These are phyloP conservation scores for Calcarius ornatus DNA, from an alignment of 2,113 vertebrate species.

Conservation along the genomic window DNA sequence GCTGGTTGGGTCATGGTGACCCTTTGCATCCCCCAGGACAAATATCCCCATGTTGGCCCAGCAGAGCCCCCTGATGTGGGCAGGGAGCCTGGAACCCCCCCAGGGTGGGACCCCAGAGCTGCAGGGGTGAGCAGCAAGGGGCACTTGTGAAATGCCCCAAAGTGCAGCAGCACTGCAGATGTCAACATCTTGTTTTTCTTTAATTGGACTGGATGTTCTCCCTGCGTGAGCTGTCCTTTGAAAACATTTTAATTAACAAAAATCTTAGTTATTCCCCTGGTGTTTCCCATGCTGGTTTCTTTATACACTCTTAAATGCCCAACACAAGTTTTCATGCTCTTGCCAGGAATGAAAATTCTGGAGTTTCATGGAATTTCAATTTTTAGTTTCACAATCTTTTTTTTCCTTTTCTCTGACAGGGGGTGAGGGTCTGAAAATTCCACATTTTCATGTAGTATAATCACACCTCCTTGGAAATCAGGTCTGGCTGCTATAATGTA, in stretches of 20 bases:
- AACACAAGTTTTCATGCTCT: neutral
- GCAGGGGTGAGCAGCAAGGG: neutral
- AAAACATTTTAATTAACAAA: neutral
- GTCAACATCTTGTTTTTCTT: neutral
- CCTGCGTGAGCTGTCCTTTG: neutral
- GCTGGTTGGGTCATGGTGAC: accelerated
- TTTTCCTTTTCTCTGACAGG: neutral
- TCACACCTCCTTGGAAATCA: neutral
- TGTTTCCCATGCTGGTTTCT: neutral
- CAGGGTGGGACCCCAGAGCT: accelerated
- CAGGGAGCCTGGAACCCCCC: neutral
- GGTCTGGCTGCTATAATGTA: neutral
- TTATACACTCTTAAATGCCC: neutral
- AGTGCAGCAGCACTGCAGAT: neutral
- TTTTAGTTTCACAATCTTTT: neutral
- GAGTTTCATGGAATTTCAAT: no score
- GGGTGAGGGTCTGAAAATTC: neutral
- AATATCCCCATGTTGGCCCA: accelerated
- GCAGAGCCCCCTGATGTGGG: neutral
- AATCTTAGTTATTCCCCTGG: neutral
- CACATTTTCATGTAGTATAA: accelerated
- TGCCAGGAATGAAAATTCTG: neutral
- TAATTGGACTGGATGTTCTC: neutral
- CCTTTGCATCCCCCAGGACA: neutral
- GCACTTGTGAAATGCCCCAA: neutral